Evolutionary conservation across 2,888 invertebrate species (phyloP).

Genomic region (Drosophila dives): DNA sequence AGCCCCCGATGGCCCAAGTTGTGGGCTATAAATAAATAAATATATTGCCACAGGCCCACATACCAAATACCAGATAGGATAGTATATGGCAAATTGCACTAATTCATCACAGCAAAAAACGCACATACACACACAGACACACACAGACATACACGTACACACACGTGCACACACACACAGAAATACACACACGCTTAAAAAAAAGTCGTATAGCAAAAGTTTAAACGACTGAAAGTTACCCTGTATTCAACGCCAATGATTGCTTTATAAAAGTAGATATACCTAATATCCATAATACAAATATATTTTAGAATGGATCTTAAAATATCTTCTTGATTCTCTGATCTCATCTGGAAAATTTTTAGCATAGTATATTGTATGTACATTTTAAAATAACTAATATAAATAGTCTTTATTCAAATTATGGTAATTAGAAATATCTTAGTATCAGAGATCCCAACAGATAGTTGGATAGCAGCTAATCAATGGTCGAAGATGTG

Average conservation of each 20-base stretch:
- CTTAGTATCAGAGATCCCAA: too few relatives aligned
- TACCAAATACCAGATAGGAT: slow-evolving; percentile 33
- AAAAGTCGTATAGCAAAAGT: neutral
- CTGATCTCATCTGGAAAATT: neutral
- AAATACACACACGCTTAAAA: slow-evolving; percentile 7
- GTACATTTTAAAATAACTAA: neutral
- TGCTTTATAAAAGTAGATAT: neutral
- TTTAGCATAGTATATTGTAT: neutral
- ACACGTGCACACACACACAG: slow-evolving; percentile 6
- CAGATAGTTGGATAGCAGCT: neutral
- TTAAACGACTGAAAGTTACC: neutral
- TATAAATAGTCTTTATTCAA: neutral
- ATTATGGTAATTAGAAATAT: neutral
- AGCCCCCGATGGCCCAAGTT: slow-evolving; percentile 41
- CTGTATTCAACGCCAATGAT: neutral
- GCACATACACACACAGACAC: neutral
- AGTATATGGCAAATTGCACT: slow-evolving; percentile 67
- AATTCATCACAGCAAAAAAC: slow-evolving; percentile 64
- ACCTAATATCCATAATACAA: neutral
- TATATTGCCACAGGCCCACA: slow-evolving; percentile 33
- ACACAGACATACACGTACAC: slow-evolving; percentile 1
- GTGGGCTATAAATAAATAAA: slow-evolving; percentile 53
- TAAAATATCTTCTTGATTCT: neutral
- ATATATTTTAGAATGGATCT: neutral
- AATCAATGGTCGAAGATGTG: neutral